Evolutionary conservation across 2,797 vertebrate species (phyloP), one percentile per base, ranked within the genome.

Genomic region (Zonotrichia albicollis): DNA sequence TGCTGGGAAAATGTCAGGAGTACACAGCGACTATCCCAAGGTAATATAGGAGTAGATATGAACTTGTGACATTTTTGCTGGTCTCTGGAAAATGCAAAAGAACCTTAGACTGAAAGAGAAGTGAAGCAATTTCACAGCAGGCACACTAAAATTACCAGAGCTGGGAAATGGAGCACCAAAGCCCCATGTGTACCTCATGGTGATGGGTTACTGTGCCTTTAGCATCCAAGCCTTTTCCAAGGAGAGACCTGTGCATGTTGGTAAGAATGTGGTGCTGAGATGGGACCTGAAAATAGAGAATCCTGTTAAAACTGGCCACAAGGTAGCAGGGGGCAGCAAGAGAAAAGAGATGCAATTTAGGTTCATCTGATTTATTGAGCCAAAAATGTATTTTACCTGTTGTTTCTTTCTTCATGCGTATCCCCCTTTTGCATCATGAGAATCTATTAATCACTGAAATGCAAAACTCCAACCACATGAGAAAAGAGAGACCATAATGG

Each of bases 381-480:
- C 57, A 65, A 79, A 88, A 71, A 27, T 45, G 71, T 74, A 66
- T 78, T 94, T 92, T 42, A 84, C 45, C 67, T 91, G 17, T 84
- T 90, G 27, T 61, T 94, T 84, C 34, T 51, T 86, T 78, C 40
- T 67, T 84, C 51, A 6, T 81, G 3, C 55, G 15, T 66, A 51
- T 42, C 13, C 45, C 32, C 30, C 10, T 45, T 93, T 67, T 66
- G 29, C 22, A 79, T 45, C 77, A 61, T 72, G n/a, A 87, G 68
- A 84, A 61, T 84, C 57, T 62, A 65, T 96, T 93, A 87, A 86
- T 95, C 75, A 85, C 81, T 16, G 20, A 87, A 92, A 89, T 84
- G 78, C 82, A 82, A 83, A 86, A 87, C 27, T 81, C 43, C n/a
- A 87, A 4, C 45, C 15, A 21, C 23, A 10, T 48, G 72, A 89